Evolutionary conservation across 37 sponge, comb jelly and placozoan genomes (phyloP), one percentile per base, ranked within the genome.

Genomic region (Hexactinellida sp.): DNA sequence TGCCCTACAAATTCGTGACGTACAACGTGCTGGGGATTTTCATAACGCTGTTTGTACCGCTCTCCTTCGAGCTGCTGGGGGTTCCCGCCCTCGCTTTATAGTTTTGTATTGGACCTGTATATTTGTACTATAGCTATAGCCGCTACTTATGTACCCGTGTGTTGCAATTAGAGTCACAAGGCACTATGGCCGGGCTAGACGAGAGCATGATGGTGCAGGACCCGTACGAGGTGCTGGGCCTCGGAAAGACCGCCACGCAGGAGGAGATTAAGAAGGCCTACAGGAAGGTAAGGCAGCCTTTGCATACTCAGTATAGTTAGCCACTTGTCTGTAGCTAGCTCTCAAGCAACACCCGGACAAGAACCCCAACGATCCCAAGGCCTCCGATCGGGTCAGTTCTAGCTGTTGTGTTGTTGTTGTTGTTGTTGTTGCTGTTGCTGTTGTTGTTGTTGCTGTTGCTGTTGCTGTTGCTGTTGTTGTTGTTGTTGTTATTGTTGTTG

Each of bases 1-100:
- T 96, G 38, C 94, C 97, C 0, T 93, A 93, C 87, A 93, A 92
- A 84, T 47, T 94, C 25, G 87, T 94, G 36, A 94, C 93, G 3
- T 96, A 96, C 55, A 63, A 63, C 34, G 19, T 63, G 3, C 25
- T 63, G 1, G 76, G 76, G 5, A 23, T 63, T n/a, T 25, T 23
- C 5, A 63, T 63, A 3, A 63, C 76, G 5, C 34, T 63, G 5
- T 10, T 10, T 10, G 30, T 63, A 25, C 76, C 76, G 3, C 3
- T 32, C 25, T 7, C 76, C 30, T 63, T 63, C 34, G 5, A 7
- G 3, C 30, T 63, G 28, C 76, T 63, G 25, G 76, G 76, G 13
- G 13, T 63, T 63, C 76, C 76, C 3, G 5, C 25, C 34, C 3
- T 63, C 13, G 3, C 76, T n/a, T 25, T 63, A 10, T 63, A 63